These are phyloP conservation scores for Galeopsomyia nigrocyanea DNA, from an alignment of 2,888 invertebrate genomes.

Conservation along the genomic window DNA sequence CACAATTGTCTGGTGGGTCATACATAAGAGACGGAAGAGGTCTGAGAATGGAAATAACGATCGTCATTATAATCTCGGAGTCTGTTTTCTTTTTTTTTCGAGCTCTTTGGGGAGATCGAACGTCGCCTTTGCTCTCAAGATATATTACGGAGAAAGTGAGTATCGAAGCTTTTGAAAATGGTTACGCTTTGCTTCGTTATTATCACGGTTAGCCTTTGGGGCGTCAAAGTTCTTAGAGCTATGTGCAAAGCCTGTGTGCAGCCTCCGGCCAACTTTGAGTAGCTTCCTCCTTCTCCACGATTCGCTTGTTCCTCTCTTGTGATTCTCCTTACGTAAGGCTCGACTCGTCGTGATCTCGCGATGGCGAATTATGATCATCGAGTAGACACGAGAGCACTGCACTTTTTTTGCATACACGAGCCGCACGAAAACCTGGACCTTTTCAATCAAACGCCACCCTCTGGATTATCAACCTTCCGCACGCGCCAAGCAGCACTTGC, in stretches of 20 bases:
- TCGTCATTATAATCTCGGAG: constrained; percentile 20
- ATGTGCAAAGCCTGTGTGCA: too few relatives aligned
- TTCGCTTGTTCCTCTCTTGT: not conserved
- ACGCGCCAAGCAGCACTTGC: too few relatives aligned
- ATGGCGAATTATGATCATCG: constrained; percentile 34
- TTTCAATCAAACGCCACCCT: not conserved
- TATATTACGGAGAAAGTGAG: constrained; percentile 41
- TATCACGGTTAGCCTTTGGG: not conserved
- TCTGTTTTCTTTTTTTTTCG: not conserved
- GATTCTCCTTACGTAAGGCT: constrained; percentile 22
- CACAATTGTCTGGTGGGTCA: constrained; percentile 3
- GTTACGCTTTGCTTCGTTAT: constrained; percentile 21
- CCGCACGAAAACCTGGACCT: not conserved
- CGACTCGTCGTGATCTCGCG: constrained; percentile 1
- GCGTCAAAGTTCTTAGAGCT: too few relatives aligned
- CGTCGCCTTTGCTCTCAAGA: not conserved
- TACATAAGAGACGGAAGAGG: too few relatives aligned
- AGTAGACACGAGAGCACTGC: constrained; percentile 27
- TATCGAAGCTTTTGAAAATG: constrained; percentile 8
- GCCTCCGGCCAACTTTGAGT: too few relatives aligned
- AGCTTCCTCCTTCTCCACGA: constrained; percentile 17
- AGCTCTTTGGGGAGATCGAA: not conserved
- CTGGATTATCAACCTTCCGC: too few relatives aligned
- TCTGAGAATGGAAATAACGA: constrained; percentile 14
- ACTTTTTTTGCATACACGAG: constrained; percentile 24